Percentiles rank a stretch among this genome's conserved stretches.
Conservation (phyloP, 1,140 invertebrate species). For the Chironomus striatipennis region DNA sequence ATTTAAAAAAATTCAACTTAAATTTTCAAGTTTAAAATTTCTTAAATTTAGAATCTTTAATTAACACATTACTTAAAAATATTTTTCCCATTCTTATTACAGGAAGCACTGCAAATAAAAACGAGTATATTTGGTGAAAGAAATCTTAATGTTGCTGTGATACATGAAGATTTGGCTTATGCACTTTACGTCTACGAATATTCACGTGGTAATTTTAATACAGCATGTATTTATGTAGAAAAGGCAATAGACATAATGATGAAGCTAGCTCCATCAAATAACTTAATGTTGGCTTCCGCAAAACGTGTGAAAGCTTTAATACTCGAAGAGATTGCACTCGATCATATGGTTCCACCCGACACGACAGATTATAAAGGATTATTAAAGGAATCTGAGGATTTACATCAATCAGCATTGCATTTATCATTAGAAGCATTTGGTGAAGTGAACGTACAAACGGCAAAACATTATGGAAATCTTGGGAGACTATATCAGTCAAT, state of each 20-base stretch:
- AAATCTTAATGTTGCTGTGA: slow-evolving; percentile 78
- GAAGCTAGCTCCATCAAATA: slow-evolving; percentile 65
- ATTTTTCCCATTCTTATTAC: slow-evolving; percentile 31
- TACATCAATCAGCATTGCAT: slow-evolving; percentile 71
- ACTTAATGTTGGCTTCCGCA: slow-evolving; percentile 76
- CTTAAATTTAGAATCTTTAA: no score
- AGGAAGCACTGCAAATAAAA: slow-evolving; percentile 68
- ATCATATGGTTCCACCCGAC: slow-evolving; percentile 45
- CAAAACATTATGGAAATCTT: slow-evolving; percentile 91
- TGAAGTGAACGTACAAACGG: slow-evolving; percentile 86
- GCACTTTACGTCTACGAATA: slow-evolving; percentile 88
- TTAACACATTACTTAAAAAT: no score
- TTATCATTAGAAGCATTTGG: slow-evolving; percentile 74
- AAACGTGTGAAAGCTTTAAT: slow-evolving; percentile 87
- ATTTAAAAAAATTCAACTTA: no score
- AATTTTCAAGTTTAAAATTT: no score
- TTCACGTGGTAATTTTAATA: slow-evolving; percentile 71
- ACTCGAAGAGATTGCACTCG: slow-evolving; percentile 85
- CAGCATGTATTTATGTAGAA: slow-evolving; percentile 70
- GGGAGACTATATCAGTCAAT: slow-evolving; percentile 87
- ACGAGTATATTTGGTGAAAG: slow-evolving; percentile 68
- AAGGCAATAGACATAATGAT: slow-evolving; percentile 74
- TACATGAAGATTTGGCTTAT: slow-evolving; percentile 85
- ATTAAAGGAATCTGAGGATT: slow-evolving; percentile 63
- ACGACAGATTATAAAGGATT: slow-evolving; percentile 42